Evolutionary conservation across 2,888 invertebrate genomes (phyloP).

Genomic region (Ganaspis brasiliensis): DNA sequence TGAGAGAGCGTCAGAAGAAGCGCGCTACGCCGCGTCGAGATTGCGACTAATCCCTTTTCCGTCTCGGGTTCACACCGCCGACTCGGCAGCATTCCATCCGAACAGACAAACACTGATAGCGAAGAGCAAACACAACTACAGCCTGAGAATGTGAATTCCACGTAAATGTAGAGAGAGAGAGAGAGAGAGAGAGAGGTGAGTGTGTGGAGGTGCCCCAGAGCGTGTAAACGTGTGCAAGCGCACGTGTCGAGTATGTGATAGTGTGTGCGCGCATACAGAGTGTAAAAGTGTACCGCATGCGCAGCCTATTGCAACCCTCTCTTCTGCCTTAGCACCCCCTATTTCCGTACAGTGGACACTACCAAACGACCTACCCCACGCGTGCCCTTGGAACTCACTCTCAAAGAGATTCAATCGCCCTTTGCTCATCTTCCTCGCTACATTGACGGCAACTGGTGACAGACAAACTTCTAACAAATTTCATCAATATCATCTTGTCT

Average conservation of each 20-base stretch:
- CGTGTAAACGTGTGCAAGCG: slow-evolving; percentile 42
- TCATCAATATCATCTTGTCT: neutral
- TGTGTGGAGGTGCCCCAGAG: slow-evolving; percentile 8
- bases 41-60: slow-evolving; percentile 71
- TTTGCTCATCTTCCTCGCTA: neutral
- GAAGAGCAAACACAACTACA: slow-evolving; percentile 2
- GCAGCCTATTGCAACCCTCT: neutral
- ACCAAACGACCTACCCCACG: slow-evolving; percentile 33
- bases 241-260: slow-evolving; percentile 4
- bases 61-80: slow-evolving; percentile 50
- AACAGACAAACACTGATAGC: slow-evolving; percentile 63
- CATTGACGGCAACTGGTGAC: slow-evolving; percentile 10
- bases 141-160: slow-evolving; percentile 5
- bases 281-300: neutral
- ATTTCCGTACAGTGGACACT: slow-evolving; percentile 16
- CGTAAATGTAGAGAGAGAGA: neutral
- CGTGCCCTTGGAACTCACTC: slow-evolving; percentile 32
- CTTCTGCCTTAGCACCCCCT: slow-evolving; percentile 15
- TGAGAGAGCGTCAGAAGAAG: slow-evolving; percentile 56
- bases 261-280: slow-evolving; percentile 29
- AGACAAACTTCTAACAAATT: neutral
- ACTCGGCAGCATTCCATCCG: slow-evolving; percentile 54
- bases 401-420: slow-evolving; percentile 21
- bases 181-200: neutral
- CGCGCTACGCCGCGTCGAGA: slow-evolving; percentile 71